Percentiles rank a stretch among this genome's conserved stretches.
Conservation (phyloP, 2,797 vertebrate genomes). For the Phataginus tricuspis region DNA sequence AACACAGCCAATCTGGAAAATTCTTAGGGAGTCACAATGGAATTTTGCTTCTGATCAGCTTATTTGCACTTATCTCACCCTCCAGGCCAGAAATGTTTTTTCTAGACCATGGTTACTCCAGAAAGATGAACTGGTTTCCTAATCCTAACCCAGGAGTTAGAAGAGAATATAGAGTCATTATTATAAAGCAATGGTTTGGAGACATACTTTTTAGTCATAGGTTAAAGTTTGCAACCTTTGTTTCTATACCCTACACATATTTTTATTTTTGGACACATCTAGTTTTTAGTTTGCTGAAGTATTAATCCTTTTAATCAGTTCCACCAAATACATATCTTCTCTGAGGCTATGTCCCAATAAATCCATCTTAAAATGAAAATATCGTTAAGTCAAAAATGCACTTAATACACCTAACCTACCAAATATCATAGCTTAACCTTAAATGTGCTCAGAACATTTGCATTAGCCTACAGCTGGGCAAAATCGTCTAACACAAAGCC, state of each 20-base stretch:
- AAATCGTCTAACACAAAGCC: neutral
- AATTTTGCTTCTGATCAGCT: neutral
- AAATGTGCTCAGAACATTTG: neutral
- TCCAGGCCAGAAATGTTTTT: neutral
- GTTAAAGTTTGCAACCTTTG: conserved; percentile 2
- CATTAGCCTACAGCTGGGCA: neutral
- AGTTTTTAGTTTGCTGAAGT: conserved; percentile 19
- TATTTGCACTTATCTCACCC: neutral
- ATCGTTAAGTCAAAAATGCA: neutral
- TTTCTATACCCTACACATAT: neutral
- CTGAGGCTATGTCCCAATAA: neutral
- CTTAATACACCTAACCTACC: neutral
- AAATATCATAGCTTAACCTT: neutral
- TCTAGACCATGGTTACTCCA: neutral
- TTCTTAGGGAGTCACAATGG: neutral
- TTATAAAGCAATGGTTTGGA: neutral
- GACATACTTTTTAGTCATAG: neutral
- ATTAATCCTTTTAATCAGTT: conserved; percentile 11
- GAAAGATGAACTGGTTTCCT: neutral
- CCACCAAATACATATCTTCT: neutral
- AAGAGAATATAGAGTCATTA: neutral
- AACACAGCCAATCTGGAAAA: neutral
- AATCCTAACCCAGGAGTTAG: neutral
- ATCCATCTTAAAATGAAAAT: neutral
- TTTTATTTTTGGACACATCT: neutral